Evolutionary conservation across 2,797 vertebrate species (phyloP), one percentile per base, ranked within the genome.

Genomic region (Poecilia velifera): DNA sequence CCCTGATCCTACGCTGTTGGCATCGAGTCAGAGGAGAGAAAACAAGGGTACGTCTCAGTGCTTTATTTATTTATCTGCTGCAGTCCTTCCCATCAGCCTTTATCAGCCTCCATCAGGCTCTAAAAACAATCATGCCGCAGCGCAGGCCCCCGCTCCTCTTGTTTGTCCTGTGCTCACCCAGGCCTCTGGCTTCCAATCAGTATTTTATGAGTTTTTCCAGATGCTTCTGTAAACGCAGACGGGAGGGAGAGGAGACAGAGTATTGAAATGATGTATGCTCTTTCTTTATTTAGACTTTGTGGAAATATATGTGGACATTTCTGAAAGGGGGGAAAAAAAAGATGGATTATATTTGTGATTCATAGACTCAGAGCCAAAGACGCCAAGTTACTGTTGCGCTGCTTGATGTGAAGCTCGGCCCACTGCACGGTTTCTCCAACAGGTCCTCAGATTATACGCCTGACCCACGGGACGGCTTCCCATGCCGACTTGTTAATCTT

Each of bases 11-110:
- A 95, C 93, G 76, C 91, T 64, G 89, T 88, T 93, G 93, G 91
- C 92, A 85, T 41, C 6, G 8, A 84, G 92, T 93, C 94, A 95
- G 90, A 90, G 88, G 85, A 91, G 89, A 88, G 91, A 91, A 94
- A 92, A 94, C 93, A 94, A 94, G 93, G 91, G 86, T 85, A 85
- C 25, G 77, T 92, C 91, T 95, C 88, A 86, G 74, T 83, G 90
- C 76, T 87, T 88, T 84, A 88, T 92, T 89, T 90, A 92, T 91
- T 90, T 92, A 80, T 90, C 86, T 84, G 74, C 51, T 72, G 73
- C 70, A 6, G 83, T 84, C 77, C 76, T 85, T 82, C 81, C 89
- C 90, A 81, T 91, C 84, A 86, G 85, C 82, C 85, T 86, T 89
- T 85, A 87, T 91, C 89, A 79, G 90, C 86, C 84, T 88, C 72